phyloP scores from a whole-genome alignment of 1,140 invertebrate species.

The Lasioglossum albipes region DNA sequence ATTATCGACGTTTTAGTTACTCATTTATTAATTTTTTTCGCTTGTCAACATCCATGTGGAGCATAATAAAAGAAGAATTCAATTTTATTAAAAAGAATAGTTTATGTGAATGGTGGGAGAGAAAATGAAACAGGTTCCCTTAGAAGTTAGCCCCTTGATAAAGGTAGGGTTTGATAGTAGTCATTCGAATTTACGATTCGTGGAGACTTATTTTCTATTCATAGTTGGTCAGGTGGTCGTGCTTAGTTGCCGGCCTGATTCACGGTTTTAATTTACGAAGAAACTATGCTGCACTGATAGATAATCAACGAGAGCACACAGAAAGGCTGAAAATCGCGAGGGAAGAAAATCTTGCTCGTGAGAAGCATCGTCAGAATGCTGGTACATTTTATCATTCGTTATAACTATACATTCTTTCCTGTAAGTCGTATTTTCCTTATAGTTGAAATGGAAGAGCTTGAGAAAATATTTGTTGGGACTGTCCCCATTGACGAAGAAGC shows the following conservation, averaged over 20 bases:
- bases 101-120: conserved; percentile 5
- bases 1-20: neutral
- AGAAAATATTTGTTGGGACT: conserved; percentile 10
- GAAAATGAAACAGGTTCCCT: neutral
- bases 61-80: neutral
- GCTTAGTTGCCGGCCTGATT: conserved; percentile 40
- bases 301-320: neutral
- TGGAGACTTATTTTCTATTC: neutral
- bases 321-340: neutral
- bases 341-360: conserved; percentile 18
- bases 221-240: conserved; percentile 41
- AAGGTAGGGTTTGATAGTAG: conserved; percentile 31
- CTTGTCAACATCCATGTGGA: too few relatives aligned
- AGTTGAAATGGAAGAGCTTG: conserved; percentile 15
- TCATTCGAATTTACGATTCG: neutral
- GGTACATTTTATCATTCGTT: conserved; percentile 1
- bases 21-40: neutral
- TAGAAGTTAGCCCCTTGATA: conserved; percentile 36
- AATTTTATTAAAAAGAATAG: neutral
- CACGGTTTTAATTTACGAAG: conserved; percentile 25
- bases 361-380: conserved; percentile 20
- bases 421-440: neutral
- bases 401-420: neutral
- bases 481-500: neutral
- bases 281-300: conserved; percentile 21